These are phyloP conservation scores for Eudorcas thomsonii DNA, from an alignment of 2,113 vertebrate species.

Conservation along the genomic window DNA sequence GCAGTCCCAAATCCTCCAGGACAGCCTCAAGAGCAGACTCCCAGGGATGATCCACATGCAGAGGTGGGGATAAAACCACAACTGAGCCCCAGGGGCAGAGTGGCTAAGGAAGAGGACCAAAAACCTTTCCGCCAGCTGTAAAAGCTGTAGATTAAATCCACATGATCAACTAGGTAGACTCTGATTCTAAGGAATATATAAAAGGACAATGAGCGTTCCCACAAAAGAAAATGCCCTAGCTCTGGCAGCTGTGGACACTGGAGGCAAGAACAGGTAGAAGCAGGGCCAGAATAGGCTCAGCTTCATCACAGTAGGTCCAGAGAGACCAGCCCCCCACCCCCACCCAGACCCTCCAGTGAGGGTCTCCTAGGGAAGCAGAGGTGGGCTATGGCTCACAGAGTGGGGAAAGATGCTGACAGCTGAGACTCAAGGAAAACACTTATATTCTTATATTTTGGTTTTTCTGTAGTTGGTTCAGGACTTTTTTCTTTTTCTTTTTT, in stretches of 20 bases:
- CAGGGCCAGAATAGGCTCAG: not conserved
- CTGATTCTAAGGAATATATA: not conserved
- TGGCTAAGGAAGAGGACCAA: not conserved
- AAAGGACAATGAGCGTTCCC: not conserved
- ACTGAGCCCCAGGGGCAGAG: not conserved
- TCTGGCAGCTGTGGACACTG: not conserved
- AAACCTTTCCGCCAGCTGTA: not conserved
- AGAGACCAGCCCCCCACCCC: not conserved
- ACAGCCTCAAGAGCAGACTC: not conserved
- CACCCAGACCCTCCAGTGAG: not conserved
- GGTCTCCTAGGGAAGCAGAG: not conserved
- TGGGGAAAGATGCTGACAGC: not conserved
- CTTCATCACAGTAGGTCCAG: not conserved
- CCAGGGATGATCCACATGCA: not conserved
- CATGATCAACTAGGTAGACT: not conserved
- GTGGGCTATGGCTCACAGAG: not conserved
- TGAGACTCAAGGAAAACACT: not conserved
- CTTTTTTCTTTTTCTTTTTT: not conserved
- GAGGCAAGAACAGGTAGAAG: not conserved
- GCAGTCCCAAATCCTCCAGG: not conserved
- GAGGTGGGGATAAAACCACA: not conserved
- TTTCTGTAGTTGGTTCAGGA: not conserved
- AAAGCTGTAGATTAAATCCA: not conserved
- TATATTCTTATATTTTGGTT: not conserved
- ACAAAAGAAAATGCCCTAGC: not conserved